These are phyloP conservation scores for Oncorhynchus kisutch DNA, from an alignment of 2,113 vertebrate species.

Conservation along the genomic window DNA sequence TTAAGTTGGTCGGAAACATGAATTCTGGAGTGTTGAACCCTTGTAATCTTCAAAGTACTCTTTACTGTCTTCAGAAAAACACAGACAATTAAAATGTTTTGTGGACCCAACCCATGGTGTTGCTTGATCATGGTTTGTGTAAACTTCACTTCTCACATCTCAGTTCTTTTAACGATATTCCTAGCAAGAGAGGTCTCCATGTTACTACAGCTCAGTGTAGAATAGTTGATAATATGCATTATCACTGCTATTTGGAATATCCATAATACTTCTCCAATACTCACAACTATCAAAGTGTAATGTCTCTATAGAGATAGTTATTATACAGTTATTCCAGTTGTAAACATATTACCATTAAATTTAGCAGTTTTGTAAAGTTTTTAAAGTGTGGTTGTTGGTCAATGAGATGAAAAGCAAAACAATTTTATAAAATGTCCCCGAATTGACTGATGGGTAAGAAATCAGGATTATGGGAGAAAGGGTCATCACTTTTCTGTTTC, in stretches of 20 bases:
- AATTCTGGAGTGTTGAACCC: slow-evolving; percentile 69
- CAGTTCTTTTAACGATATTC: not conserved
- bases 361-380: not conserved
- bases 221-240: not conserved
- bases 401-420: not conserved
- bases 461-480: not conserved
- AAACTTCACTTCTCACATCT: slow-evolving; percentile 38
- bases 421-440: not conserved
- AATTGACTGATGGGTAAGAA: not conserved
- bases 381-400: not conserved
- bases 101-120: slow-evolving; percentile 37
- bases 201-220: not conserved
- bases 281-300: too few species aligned
- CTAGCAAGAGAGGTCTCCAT: not conserved
- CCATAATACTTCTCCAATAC: not conserved
- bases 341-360: not conserved
- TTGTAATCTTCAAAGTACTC: slow-evolving; percentile 65
- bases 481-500: not conserved
- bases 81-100: slow-evolving; percentile 54
- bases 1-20: slow-evolving; percentile 73
- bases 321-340: not conserved
- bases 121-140: slow-evolving; percentile 52
- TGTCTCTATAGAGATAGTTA: not conserved
- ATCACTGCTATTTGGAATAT: not conserved
- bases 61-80: slow-evolving; percentile 63